Evolutionary conservation across 2,888 invertebrate species (phyloP).

Genomic region (Galerucella pusilla): DNA sequence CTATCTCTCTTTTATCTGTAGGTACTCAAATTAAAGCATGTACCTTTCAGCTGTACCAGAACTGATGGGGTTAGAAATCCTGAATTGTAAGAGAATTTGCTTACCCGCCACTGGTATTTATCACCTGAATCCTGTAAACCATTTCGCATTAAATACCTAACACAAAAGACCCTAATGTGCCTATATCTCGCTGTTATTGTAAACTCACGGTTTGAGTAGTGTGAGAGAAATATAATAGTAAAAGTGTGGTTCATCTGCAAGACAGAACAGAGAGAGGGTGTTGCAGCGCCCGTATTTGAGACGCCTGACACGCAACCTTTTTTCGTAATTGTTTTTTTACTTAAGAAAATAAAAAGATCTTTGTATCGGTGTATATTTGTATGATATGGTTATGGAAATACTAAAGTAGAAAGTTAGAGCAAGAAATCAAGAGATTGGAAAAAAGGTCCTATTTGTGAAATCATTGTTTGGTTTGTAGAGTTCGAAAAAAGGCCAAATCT

Average conservation of each 20-base stretch:
- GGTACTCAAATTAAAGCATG: no score
- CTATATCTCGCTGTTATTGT: conserved; percentile 62
- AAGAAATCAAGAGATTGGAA: no score
- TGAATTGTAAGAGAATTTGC: background rate
- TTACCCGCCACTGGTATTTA: conserved; percentile 25
- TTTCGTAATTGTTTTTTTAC: background rate
- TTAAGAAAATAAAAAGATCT: background rate
- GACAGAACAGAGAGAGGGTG: conserved; percentile 11
- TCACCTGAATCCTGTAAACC: conserved; percentile 59
- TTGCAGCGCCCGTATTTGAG: conserved; percentile 5
- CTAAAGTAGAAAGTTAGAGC: no score
- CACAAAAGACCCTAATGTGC: conserved; percentile 64
- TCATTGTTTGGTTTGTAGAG: no score
- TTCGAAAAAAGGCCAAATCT: no score
- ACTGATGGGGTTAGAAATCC: background rate
- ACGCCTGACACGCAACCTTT: conserved; percentile 6
- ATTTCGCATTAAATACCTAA: conserved; percentile 63
- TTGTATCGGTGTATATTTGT: no score
- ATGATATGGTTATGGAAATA: no score
- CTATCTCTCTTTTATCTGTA: no score
- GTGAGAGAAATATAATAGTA: conserved; percentile 65
- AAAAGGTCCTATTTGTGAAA: no score
- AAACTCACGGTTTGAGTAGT: conserved; percentile 62
- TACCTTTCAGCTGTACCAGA: background rate
- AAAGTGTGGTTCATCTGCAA: conserved; percentile 54